These are phyloP conservation scores for Saguinus midas DNA, from an alignment of 2,113 vertebrate species.

Conservation along the genomic window DNA sequence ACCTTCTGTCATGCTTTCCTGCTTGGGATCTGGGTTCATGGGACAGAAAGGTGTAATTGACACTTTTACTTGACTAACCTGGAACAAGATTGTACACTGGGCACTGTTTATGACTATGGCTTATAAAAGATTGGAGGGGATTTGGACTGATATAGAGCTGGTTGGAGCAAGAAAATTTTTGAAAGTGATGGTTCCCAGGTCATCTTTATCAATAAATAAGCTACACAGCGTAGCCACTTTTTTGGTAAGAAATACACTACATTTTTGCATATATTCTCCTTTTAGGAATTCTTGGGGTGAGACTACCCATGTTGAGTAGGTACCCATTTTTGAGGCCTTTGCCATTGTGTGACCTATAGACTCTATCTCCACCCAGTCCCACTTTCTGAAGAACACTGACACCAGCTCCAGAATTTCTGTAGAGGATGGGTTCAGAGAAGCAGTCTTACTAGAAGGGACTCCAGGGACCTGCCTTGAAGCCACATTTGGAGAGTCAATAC, in stretches of 20 bases:
- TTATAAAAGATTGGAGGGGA: not conserved
- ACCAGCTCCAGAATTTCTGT: not conserved
- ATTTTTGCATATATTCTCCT: not conserved
- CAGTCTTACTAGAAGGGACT: not conserved
- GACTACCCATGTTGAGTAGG: not conserved
- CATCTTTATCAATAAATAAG: not conserved
- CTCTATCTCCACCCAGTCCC: not conserved
- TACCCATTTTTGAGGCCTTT: not conserved
- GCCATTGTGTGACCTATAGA: not conserved
- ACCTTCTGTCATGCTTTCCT: not conserved
- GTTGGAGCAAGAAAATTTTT: not conserved
- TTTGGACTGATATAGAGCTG: rapidly evolving
- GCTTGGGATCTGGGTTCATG: not conserved
- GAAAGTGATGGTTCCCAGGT: not conserved
- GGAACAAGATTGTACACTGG: not conserved
- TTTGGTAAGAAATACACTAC: not conserved
- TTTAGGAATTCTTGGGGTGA: not conserved
- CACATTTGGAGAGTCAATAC: not conserved
- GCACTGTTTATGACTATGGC: not conserved
- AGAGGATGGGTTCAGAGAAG: not conserved
- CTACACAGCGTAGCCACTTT: not conserved
- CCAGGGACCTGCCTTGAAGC: not conserved
- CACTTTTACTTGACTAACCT: not conserved
- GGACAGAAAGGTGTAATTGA: not conserved
- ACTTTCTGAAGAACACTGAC: not conserved